Evolutionary conservation across 2,797 vertebrate genomes (phyloP).

Genomic region (Melanotaenia parkinsoni): DNA sequence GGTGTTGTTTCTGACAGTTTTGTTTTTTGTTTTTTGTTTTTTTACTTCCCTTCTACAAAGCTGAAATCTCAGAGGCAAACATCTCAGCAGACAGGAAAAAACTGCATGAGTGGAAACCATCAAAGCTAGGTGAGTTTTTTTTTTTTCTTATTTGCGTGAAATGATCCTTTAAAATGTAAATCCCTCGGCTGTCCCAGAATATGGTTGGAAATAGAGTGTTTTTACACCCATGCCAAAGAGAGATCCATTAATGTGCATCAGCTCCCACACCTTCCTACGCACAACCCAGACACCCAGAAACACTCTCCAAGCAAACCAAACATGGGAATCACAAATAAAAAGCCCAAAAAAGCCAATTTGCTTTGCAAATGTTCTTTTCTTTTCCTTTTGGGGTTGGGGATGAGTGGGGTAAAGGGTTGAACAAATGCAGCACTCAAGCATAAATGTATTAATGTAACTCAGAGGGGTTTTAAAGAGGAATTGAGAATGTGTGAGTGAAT

Average conservation of each 20-base stretch:
- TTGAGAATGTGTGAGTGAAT: slow-evolving; percentile 23
- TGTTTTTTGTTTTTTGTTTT: no score
- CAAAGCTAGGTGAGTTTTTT: neutral
- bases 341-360: slow-evolving; percentile 17
- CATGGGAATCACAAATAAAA: slow-evolving; percentile 33
- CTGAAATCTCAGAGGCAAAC: neutral
- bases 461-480: slow-evolving; percentile 28
- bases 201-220: slow-evolving; percentile 58
- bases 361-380: neutral
- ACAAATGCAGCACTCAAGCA: slow-evolving; percentile 21
- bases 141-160: slow-evolving; percentile 21
- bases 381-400: slow-evolving; percentile 4
- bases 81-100: neutral
- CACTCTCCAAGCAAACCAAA: slow-evolving; percentile 22
- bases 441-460: slow-evolving; percentile 52
- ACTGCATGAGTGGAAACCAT: neutral
- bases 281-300: slow-evolving; percentile 31
- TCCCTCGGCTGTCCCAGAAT: slow-evolving; percentile 38
- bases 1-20: neutral
- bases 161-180: slow-evolving; percentile 49
- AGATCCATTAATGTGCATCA: slow-evolving; percentile 39
- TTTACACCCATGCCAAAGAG: slow-evolving; percentile 50
- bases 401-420: neutral
- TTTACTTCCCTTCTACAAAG: neutral
- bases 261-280: slow-evolving; percentile 32